Evolutionary conservation across 2,797 vertebrate species (phyloP), one percentile per base, ranked within the genome.

Genomic region (Onychomys torridus): DNA sequence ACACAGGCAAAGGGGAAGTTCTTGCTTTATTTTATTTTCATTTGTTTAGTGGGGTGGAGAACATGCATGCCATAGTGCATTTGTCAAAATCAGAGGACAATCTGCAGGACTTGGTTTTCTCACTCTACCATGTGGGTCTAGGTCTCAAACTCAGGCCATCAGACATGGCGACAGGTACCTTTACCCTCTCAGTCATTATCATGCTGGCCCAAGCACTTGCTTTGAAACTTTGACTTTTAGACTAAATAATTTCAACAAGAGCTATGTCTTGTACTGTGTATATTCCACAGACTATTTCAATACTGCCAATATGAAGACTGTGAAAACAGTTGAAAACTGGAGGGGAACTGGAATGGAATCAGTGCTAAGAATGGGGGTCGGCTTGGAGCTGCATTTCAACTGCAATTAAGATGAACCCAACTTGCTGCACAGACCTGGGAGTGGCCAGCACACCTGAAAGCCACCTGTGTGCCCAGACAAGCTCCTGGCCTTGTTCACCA

Each of bases 341-440:
- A 46, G n/a, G 37, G 49, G 4, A 9, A 55, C 2, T 3, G 1
- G 85, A 87, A 59, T 0, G 0, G 40, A 91, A 63, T 43, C 17
- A 8, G 76, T 1, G 6, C 52, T 46, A n/a, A 88, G 46, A 86
- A 59, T 0, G 7, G 71, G 25, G 37, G 32, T 23, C 61, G 16
- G 23, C 10, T 57, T 43, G 82, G 34, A 16, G 5, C 6, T 37
- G n/a, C 61, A n/a, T 23, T 7, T 83, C 25, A 1, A 9, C 27
- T 0, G 0, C 21, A 40, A 37, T 3, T 10, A 76, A 34, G 43
- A n/a, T 2, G 14, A 32, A 12, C 23, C 32, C 25, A 0, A 17
- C 4, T 25, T 34, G 49, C 17, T 0, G 6, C 3, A 4, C n/a
- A 63, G 79, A 29, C 13, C 49, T 29, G 34, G 19, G 19, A 29